phyloP scores from a whole-genome alignment of 2,888 invertebrate genomes.

The Cistogaster globosa region DNA sequence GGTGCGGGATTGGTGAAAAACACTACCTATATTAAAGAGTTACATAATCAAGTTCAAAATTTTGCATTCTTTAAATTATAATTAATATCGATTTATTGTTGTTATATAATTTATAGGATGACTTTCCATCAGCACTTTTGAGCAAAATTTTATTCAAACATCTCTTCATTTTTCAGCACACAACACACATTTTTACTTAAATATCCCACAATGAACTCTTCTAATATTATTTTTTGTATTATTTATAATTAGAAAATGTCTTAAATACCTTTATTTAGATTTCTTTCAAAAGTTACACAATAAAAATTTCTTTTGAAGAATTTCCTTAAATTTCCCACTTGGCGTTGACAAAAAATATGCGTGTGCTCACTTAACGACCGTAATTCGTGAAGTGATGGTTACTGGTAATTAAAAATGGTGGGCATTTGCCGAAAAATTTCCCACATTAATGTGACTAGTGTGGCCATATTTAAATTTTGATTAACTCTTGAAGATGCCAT shows the following conservation, averaged over 20 bases:
- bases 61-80: neutral
- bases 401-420: conserved; percentile 65
- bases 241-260: conserved; percentile 42
- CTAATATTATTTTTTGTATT: neutral
- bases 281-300: conserved; percentile 82
- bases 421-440: conserved; percentile 28
- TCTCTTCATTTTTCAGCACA: neutral
- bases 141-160: neutral
- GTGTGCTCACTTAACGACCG: conserved; percentile 82
- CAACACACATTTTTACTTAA: neutral
- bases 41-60: conserved; percentile 26
- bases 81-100: neutral
- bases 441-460: neutral
- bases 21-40: neutral
- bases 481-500: too few species aligned
- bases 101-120: neutral
- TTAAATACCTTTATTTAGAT: conserved; percentile 77
- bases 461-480: too few species aligned
- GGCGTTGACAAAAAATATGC: conserved; percentile 78
- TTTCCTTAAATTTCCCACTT: conserved; percentile 76
- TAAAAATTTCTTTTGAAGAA: conserved; percentile 82
- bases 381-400: conserved; percentile 81
- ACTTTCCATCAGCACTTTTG: neutral
- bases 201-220: neutral
- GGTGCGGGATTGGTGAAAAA: neutral